phyloP scores from a whole-genome alignment of 2,113 vertebrate species.

The Mustelus asterias region DNA sequence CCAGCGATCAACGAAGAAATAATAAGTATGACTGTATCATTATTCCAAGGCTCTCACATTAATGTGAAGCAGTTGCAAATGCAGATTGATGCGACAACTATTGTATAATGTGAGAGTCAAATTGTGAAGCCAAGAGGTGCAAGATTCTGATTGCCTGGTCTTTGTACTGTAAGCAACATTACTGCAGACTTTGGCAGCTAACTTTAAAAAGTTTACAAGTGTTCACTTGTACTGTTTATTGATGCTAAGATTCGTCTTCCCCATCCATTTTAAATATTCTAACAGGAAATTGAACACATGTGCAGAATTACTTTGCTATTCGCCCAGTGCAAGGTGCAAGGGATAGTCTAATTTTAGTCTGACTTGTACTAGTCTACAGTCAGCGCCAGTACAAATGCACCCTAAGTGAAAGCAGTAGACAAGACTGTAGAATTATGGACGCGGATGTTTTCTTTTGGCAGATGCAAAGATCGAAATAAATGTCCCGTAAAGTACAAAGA shows the following conservation, averaged over 20 bases:
- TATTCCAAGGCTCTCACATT: not conserved
- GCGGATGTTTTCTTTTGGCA: not conserved
- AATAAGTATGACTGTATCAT: not conserved
- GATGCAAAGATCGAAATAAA: not conserved
- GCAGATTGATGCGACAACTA: not conserved
- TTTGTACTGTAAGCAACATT: not conserved
- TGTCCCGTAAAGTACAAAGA: not conserved
- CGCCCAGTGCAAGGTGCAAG: not conserved
- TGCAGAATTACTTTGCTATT: not conserved
- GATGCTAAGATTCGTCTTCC: not conserved
- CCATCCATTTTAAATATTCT: not conserved
- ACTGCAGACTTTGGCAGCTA: not conserved
- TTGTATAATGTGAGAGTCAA: not conserved
- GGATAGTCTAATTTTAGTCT: not conserved
- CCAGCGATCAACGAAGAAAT: not conserved
- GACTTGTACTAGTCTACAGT: not conserved
- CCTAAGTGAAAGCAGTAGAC: not conserved
- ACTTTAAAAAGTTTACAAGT: not conserved
- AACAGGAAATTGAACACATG: not conserved
- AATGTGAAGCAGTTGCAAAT: not conserved
- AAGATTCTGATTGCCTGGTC: not conserved
- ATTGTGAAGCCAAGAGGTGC: not conserved
- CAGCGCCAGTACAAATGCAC: not conserved
- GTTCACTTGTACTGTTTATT: not conserved
- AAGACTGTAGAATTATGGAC: not conserved